Conservation (phyloP, 1,140 invertebrate genomes). For the Zaprionus vittiger region DNA sequence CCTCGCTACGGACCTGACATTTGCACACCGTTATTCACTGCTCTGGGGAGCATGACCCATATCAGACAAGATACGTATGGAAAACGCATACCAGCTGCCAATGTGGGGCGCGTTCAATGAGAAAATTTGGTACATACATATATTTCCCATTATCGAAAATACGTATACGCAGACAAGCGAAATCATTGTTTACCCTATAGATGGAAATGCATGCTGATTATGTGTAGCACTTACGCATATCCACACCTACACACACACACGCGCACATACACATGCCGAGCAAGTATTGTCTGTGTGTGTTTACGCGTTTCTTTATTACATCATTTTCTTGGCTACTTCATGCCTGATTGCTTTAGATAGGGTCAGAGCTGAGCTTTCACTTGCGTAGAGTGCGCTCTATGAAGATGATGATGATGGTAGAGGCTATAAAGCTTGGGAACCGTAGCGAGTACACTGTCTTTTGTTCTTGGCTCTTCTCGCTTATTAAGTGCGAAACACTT, state of each 20-base stretch:
- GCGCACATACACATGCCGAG: constrained; percentile 16
- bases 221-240: constrained; percentile 37
- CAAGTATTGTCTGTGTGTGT: constrained; percentile 26
- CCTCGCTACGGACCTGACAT: too few relatives aligned
- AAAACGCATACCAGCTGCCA: constrained; percentile 24
- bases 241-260: constrained; percentile 15
- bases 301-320: constrained; percentile 66
- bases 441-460: constrained; percentile 5
- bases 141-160: constrained; percentile 13
- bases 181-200: constrained; percentile 63
- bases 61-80: constrained; percentile 34
- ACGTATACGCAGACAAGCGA: constrained; percentile 31
- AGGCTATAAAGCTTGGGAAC: constrained; percentile 6
- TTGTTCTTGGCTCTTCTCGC: constrained; percentile 28
- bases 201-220: constrained; percentile 67
- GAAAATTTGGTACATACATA: constrained; percentile 54
- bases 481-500: constrained; percentile 51
- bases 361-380: constrained; percentile 42
- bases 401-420: neutral
- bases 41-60: constrained; percentile 57
- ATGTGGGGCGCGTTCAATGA: constrained; percentile 53
- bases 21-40: constrained; percentile 18
- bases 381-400: constrained; percentile 11
- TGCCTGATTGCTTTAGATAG: constrained; percentile 29
- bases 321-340: constrained; percentile 52